These are phyloP conservation scores for Muscicapa adusta DNA, from an alignment of 2,113 vertebrate species.

Conservation along the genomic window DNA sequence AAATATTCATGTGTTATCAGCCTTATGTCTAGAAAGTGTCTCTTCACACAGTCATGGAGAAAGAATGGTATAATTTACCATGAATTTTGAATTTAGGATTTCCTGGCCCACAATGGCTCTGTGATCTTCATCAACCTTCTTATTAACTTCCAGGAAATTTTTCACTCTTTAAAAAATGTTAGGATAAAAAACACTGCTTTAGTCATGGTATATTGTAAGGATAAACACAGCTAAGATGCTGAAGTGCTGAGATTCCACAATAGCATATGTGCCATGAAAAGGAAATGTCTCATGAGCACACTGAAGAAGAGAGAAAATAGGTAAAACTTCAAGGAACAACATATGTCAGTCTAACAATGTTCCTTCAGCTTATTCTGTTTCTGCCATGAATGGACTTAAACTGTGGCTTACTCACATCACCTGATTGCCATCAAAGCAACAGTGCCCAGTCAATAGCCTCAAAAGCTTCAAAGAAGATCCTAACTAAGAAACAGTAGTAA, in stretches of 20 bases:
- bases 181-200: background rate
- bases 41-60: background rate
- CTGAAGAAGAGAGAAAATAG: background rate
- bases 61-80: background rate
- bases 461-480: background rate
- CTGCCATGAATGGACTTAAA: background rate
- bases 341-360: background rate
- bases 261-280: background rate
- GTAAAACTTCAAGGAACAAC: background rate
- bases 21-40: background rate
- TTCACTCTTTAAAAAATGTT: background rate
- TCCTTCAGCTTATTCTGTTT: background rate
- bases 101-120: background rate
- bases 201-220: background rate
- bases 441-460: background rate
- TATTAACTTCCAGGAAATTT: background rate
- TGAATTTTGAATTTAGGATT: background rate
- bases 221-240: background rate
- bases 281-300: background rate
- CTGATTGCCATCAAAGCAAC: background rate
- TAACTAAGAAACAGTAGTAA: background rate
- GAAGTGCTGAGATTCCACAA: background rate
- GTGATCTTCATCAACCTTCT: background rate
- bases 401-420: background rate
- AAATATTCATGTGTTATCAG: background rate